These are phyloP conservation scores for Apamea monoglypha DNA, from an alignment of 2,888 invertebrate species.

Conservation along the genomic window DNA sequence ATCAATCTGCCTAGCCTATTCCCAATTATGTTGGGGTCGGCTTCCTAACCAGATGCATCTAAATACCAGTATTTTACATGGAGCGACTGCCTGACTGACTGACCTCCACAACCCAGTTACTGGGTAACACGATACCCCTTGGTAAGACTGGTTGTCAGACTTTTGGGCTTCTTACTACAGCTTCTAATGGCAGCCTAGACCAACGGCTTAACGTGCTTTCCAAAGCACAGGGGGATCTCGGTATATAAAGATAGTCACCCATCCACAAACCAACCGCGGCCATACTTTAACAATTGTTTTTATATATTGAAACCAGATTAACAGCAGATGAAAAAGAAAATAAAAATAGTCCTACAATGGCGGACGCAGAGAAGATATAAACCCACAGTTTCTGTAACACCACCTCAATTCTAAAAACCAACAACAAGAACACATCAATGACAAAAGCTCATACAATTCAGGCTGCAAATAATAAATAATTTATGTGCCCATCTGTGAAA, in stretches of 20 bases:
- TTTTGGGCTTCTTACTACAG: not conserved
- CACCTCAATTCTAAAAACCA: slow-evolving; percentile 42
- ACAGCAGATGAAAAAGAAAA: not conserved
- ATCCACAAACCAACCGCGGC: not conserved
- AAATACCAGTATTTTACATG: not conserved
- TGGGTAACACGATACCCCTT: not conserved
- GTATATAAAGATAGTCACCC: not conserved
- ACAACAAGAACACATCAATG: slow-evolving; percentile 56
- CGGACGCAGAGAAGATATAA: not conserved
- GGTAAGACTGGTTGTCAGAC: not conserved
- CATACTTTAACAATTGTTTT: not conserved
- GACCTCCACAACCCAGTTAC: not conserved
- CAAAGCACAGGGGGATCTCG: not conserved
- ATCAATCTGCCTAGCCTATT: not conserved
- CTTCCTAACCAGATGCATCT: not conserved
- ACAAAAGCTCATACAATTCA: slow-evolving; percentile 64
- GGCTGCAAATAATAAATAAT: slow-evolving; percentile 76
- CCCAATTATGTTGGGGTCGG: not conserved
- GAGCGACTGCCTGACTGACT: not conserved
- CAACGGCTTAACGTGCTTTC: too few relatives aligned
- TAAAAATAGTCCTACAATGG: not conserved
- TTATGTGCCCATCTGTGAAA: slow-evolving; percentile 71
- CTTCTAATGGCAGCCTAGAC: not conserved
- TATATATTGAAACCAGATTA: not conserved
- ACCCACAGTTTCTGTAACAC: not conserved